A percentile compares a stretch with the other conserved stretches of the same genome.
Evolutionary conservation across 1,140 invertebrate species (phyloP).

Genomic region (Spodoptera frugiperda): DNA sequence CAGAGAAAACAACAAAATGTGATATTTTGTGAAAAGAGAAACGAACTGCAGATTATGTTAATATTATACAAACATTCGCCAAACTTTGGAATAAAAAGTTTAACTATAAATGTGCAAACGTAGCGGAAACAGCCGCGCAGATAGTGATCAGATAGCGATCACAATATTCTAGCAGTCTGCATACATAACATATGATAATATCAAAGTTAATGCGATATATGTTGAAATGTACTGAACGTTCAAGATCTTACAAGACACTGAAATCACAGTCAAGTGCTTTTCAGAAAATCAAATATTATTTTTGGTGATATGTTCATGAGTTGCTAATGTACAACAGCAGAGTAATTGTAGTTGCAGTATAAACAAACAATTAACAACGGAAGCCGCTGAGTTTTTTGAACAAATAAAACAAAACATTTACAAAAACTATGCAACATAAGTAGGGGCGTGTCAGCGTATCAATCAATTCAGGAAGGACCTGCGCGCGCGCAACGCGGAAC

Average conservation of each 20-base stretch:
- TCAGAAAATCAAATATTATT: no score
- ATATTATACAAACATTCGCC: slow-evolving; percentile 1
- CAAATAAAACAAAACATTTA: neutral
- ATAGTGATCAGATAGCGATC: no score
- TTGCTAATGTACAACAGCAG: no score
- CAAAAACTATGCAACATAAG: neutral
- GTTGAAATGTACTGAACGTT: no score
- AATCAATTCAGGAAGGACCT: slow-evolving; percentile 14
- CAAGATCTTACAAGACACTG: no score
- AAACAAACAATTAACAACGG: no score
- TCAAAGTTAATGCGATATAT: no score
- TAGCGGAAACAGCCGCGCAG: neutral
- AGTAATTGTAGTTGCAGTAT: no score
- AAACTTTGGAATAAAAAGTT: neutral
- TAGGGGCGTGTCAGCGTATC: slow-evolving; percentile 13
- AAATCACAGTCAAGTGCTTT: no score
- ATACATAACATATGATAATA: no score
- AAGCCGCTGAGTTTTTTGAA: neutral
- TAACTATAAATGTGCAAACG: neutral
- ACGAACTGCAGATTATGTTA: slow-evolving; percentile 8
- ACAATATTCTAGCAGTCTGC: no score
- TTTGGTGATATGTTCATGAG: no score
- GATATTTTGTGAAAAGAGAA: slow-evolving; percentile 18
- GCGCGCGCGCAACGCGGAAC: slow-evolving; percentile 17
- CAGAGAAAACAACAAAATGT: neutral